Evolutionary conservation across 2,797 vertebrate species (phyloP).

Genomic region (Phataginus tetradactyla): DNA sequence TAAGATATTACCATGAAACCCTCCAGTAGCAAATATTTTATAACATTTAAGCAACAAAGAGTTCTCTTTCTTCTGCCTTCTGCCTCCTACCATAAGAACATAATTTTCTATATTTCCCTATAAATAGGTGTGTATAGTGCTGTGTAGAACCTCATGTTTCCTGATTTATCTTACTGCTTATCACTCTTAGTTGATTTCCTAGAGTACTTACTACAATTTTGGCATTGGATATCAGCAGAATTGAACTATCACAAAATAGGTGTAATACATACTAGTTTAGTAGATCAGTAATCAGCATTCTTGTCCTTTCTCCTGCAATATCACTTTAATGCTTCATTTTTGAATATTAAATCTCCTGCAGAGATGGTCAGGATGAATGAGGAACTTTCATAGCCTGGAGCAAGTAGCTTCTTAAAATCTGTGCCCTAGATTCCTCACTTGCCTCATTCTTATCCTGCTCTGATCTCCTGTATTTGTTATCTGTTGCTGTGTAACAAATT

Average conservation of each 20-base stretch:
- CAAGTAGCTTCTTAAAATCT: neutral
- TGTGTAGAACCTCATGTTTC: neutral
- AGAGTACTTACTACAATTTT: neutral
- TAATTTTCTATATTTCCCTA: slow-evolving; percentile 42
- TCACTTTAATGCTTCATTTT: neutral
- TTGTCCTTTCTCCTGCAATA: neutral
- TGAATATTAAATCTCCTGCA: neutral
- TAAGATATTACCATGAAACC: slow-evolving; percentile 2
- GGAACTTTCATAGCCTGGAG: neutral
- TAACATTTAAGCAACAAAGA: neutral
- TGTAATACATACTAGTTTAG: neutral
- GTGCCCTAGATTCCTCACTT: neutral
- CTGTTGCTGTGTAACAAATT: neutral
- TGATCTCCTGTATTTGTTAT: neutral
- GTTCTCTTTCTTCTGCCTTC: slow-evolving; percentile 16
- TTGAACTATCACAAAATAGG: neutral
- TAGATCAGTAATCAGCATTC: neutral
- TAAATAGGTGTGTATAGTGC: neutral
- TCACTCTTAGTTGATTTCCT: neutral
- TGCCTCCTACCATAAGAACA: neutral
- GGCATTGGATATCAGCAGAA: neutral
- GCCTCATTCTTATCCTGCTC: neutral
- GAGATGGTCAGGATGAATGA: neutral
- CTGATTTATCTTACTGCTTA: neutral
- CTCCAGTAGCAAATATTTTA: slow-evolving; percentile 46